Evolutionary conservation across 2,888 invertebrate species (phyloP).

Genomic region (Acanthacorydalis orientalis): DNA sequence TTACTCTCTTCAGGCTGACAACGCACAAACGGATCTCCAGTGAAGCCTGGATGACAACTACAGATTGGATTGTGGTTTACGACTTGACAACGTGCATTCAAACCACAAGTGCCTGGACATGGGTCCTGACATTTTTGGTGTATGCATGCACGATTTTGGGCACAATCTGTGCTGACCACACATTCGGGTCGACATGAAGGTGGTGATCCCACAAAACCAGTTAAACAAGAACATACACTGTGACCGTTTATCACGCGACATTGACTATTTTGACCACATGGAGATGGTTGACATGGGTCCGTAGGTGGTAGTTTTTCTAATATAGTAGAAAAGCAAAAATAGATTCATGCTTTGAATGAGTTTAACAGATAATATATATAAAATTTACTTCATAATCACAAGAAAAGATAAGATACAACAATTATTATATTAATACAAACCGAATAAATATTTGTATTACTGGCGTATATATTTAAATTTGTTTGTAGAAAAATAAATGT

Average conservation of each 20-base stretch:
- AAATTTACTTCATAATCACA: slow-evolving; percentile 6
- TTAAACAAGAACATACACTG: slow-evolving; percentile 65
- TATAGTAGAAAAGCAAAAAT: slow-evolving; percentile 11
- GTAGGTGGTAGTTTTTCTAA: slow-evolving; percentile 18
- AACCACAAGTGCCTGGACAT: slow-evolving; percentile 65
- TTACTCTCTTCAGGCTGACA: slow-evolving; percentile 50
- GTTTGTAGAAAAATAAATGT: too few relatives aligned
- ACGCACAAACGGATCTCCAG: slow-evolving; percentile 63
- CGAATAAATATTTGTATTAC: too few relatives aligned
- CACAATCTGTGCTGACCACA: slow-evolving; percentile 67
- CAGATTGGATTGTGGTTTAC: slow-evolving; percentile 79
- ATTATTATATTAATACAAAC: background rate
- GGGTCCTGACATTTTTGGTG: slow-evolving; percentile 68
- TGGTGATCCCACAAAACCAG: slow-evolving; percentile 58
- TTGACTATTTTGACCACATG: slow-evolving; percentile 71
- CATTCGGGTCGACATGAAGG: slow-evolving; percentile 72
- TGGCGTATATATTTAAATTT: too few relatives aligned
- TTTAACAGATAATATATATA: slow-evolving; percentile 9
- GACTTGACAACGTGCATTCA: slow-evolving; percentile 67
- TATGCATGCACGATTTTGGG: slow-evolving; percentile 64
- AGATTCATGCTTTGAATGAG: slow-evolving; percentile 9
- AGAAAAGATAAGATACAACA: slow-evolving; percentile 1
- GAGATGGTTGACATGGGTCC: slow-evolving; percentile 61
- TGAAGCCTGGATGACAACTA: slow-evolving; percentile 59
- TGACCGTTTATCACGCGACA: slow-evolving; percentile 61